These are phyloP conservation scores for Athene noctua DNA, from an alignment of 2,113 vertebrate species.

Conservation along the genomic window DNA sequence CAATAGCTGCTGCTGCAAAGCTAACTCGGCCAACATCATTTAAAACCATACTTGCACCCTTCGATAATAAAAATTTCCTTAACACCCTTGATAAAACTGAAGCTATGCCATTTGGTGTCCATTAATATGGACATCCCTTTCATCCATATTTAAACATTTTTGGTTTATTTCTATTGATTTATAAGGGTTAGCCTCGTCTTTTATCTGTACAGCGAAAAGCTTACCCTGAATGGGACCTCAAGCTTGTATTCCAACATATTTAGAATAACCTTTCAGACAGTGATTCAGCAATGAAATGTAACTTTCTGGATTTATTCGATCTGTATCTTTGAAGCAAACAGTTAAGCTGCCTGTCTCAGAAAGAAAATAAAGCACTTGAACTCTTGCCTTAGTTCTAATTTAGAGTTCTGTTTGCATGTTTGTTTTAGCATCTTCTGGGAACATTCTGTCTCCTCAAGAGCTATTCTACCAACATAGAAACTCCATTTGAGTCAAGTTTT, in stretches of 20 bases:
- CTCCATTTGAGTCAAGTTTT: slow-evolving; percentile 9
- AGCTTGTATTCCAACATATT: background rate
- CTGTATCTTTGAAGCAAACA: slow-evolving; percentile 40
- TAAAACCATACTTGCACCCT: background rate
- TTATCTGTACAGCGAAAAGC: background rate
- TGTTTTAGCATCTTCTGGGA: slow-evolving; percentile 65
- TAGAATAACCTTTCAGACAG: slow-evolving; percentile 4
- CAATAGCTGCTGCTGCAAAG: background rate
- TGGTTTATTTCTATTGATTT: background rate
- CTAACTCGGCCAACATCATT: background rate
- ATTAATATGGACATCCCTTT: background rate
- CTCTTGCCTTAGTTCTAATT: slow-evolving; percentile 53
- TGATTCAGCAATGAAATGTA: slow-evolving; percentile 14
- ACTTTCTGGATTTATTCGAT: slow-evolving; percentile 47
- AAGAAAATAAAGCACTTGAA: slow-evolving; percentile 62
- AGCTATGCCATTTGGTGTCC: background rate
- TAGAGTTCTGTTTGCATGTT: slow-evolving; percentile 60
- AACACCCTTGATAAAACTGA: background rate
- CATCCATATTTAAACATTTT: background rate
- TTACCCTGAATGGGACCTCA: background rate
- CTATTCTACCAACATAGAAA: slow-evolving; percentile 46
- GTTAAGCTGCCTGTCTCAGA: slow-evolving; percentile 44
- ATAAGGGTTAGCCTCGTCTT: background rate
- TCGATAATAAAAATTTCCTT: background rate
- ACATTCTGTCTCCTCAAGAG: slow-evolving; percentile 63